Conservation (phyloP, 2,113 vertebrate species). For the Apeltes quadracus region DNA sequence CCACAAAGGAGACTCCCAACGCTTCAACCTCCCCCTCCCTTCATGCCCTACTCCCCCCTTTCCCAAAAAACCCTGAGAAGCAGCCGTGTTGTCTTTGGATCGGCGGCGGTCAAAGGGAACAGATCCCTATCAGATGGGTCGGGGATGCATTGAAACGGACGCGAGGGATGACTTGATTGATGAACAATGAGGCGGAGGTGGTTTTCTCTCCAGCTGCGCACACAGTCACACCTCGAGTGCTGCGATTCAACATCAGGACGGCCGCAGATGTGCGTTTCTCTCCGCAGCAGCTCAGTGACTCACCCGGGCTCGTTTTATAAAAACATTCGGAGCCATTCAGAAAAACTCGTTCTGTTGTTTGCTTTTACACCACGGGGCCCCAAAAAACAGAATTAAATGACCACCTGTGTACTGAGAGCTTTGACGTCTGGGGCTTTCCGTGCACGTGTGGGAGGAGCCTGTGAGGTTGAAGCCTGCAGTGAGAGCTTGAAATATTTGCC, state of each 20-base stretch:
- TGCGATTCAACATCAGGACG: slow-evolving; percentile 8
- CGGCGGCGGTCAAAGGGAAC: slow-evolving; percentile 27
- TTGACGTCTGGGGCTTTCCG: too few relatives aligned
- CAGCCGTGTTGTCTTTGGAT: slow-evolving; percentile 50
- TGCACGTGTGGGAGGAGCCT: too few relatives aligned
- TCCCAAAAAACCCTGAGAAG: neutral
- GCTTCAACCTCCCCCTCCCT: slow-evolving; percentile 46
- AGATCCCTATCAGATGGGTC: slow-evolving; percentile 34
- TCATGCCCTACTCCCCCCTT: slow-evolving; percentile 52
- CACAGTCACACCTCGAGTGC: slow-evolving; percentile 26
- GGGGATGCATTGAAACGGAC: slow-evolving; percentile 31
- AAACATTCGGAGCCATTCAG: neutral
- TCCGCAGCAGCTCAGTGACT: neutral
- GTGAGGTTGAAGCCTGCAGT: too few relatives aligned
- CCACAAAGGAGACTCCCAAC: slow-evolving; percentile 47
- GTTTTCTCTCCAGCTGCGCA: slow-evolving; percentile 18
- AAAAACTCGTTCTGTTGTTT: neutral
- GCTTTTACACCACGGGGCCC: neutral
- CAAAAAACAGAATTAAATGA: neutral
- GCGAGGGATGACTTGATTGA: slow-evolving; percentile 39
- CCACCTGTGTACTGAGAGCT: too few relatives aligned
- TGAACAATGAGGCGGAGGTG: slow-evolving; percentile 25
- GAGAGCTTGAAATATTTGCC: too few relatives aligned
- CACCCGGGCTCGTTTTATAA: neutral
- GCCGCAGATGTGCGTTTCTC: neutral